Conservation (phyloP, 1,140 invertebrate species). For the Oryctes rhinoceros region DNA sequence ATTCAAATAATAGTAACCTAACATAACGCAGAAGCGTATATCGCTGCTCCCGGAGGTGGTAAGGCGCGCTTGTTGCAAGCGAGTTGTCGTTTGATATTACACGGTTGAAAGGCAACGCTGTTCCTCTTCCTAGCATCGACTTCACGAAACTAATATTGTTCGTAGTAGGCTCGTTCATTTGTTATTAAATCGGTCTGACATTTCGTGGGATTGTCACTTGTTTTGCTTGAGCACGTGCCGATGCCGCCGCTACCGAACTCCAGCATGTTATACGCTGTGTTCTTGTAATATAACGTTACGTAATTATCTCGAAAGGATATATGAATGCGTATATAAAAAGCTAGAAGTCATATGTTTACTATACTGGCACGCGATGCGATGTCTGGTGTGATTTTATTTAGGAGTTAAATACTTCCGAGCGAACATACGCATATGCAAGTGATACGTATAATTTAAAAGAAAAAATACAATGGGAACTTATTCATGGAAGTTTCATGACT, state of each 20-base stretch:
- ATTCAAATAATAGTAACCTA: slow-evolving; percentile 27
- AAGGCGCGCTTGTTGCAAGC: not conserved
- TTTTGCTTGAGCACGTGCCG: slow-evolving; percentile 23
- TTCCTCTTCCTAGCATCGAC: slow-evolving; percentile 5
- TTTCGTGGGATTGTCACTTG: slow-evolving; percentile 29
- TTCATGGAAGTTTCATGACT: too few relatives aligned
- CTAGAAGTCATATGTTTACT: not conserved
- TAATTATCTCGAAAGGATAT: not conserved
- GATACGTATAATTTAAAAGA: too few relatives aligned
- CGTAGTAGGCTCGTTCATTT: slow-evolving; percentile 28
- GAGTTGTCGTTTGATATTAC: slow-evolving; percentile 32
- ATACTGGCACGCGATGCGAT: too few relatives aligned
- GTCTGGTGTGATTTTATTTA: too few relatives aligned
- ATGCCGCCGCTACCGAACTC: not conserved
- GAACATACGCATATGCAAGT: too few relatives aligned
- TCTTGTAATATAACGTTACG: not conserved
- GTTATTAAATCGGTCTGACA: slow-evolving; percentile 18
- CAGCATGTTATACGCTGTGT: not conserved
- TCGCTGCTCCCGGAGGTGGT: slow-evolving; percentile 20
- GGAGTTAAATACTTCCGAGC: too few relatives aligned
- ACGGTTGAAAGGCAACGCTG: slow-evolving; percentile 24
- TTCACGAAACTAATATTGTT: slow-evolving; percentile 34
- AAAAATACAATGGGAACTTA: too few relatives aligned
- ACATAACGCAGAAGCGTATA: not conserved
- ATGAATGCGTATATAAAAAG: slow-evolving; percentile 3